These are phyloP conservation scores for Oncorhynchus kisutch DNA, from an alignment of 2,113 vertebrate genomes.

Conservation along the genomic window DNA sequence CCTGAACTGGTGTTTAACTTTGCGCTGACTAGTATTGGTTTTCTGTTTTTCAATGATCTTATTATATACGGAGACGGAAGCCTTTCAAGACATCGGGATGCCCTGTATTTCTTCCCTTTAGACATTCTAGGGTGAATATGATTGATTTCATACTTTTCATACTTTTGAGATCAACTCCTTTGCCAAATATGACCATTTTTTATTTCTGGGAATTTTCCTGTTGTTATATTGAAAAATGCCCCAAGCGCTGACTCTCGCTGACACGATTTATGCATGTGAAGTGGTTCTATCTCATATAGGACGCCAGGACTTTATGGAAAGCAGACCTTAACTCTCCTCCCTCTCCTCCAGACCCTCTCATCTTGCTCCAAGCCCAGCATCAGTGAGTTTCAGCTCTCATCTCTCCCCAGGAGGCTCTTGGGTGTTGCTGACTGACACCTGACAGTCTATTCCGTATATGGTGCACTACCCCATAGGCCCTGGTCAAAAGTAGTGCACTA, in stretches of 20 bases:
- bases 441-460: slow-evolving; percentile 26
- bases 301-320: slow-evolving; percentile 72
- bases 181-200: slow-evolving; percentile 35
- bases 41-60: background rate
- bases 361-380: slow-evolving; percentile 64
- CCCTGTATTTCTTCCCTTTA: background rate
- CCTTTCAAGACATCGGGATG: background rate
- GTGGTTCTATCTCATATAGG: slow-evolving; percentile 59
- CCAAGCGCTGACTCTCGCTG: slow-evolving; percentile 51
- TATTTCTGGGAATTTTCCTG: slow-evolving; percentile 48
- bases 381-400: slow-evolving; percentile 43
- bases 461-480: too few relatives aligned
- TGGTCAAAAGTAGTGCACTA: too few relatives aligned
- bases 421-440: slow-evolving; percentile 63
- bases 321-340: slow-evolving; percentile 51
- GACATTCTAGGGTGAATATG: background rate
- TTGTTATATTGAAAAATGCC: slow-evolving; percentile 51
- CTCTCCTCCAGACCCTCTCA: slow-evolving; percentile 59
- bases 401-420: slow-evolving; percentile 48
- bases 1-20: background rate
- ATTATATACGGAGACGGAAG: background rate
- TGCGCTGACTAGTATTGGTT: background rate
- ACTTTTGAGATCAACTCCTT: background rate
- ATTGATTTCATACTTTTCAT: background rate
- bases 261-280: slow-evolving; percentile 71